Evolutionary conservation across 2,888 invertebrate genomes (phyloP).

Genomic region (Idaea dimidiata): DNA sequence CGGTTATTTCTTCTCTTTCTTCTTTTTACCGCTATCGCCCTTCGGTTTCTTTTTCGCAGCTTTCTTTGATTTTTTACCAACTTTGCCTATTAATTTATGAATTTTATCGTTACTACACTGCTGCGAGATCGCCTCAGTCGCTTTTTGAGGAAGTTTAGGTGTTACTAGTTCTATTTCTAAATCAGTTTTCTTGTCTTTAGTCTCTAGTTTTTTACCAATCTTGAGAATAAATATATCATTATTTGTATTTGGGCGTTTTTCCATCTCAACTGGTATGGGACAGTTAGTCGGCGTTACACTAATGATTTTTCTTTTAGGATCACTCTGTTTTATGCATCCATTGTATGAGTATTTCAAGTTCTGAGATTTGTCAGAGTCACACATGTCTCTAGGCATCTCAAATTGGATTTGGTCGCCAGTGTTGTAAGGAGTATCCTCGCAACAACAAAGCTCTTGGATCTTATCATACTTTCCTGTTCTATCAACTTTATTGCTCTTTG

Average conservation of each 20-base stretch:
- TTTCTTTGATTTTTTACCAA: conserved; percentile 33
- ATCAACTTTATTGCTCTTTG: conserved; percentile 62
- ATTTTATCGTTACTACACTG: conserved; percentile 51
- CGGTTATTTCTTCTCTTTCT: conserved; percentile 33
- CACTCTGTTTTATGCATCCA: conserved; percentile 44
- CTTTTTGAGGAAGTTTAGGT: conserved; percentile 55
- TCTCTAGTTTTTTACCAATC: conserved; percentile 73
- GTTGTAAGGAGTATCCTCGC: conserved; percentile 61
- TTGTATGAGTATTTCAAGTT: conserved; percentile 64
- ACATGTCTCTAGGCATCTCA: conserved; percentile 56
- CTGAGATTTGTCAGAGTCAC: conserved; percentile 38
- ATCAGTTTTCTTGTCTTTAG: conserved; percentile 70
- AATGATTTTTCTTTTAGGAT: conserved; percentile 52
- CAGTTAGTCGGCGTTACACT: conserved; percentile 70
- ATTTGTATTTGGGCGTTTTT: conserved; percentile 56
- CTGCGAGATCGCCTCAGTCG: conserved; percentile 38
- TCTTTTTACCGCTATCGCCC: conserved; percentile 28
- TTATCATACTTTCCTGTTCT: conserved; percentile 61
- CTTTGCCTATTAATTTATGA: conserved; percentile 29
- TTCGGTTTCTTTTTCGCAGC: conserved; percentile 27
- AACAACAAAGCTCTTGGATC: conserved; percentile 66
- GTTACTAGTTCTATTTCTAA: conserved; percentile 72
- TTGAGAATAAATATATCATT: conserved; percentile 74
- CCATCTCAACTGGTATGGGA: conserved; percentile 63
- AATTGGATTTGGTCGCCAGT: conserved; percentile 72